Evolutionary conservation across 1,140 invertebrate genomes (phyloP).

Genomic region (Mercenaria mercenaria): DNA sequence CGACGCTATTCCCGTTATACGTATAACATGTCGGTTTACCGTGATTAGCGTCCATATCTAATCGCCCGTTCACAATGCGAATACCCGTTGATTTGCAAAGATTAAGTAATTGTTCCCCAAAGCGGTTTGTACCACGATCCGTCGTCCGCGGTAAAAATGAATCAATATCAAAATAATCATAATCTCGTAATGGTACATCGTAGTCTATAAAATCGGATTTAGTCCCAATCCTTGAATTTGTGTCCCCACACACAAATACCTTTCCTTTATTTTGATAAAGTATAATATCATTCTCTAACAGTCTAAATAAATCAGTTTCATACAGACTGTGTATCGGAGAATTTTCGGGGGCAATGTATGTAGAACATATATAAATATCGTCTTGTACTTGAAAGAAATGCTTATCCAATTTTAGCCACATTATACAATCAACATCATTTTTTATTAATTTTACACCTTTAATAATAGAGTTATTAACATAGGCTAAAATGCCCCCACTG

Average conservation of each 20-base stretch:
- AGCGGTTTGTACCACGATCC: neutral
- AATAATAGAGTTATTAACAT: neutral
- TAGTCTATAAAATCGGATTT: constrained; percentile 28
- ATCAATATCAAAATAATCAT: neutral
- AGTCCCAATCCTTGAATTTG: neutral
- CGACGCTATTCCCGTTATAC: constrained; percentile 4
- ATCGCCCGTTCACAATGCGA: constrained; percentile 4
- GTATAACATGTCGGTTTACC: neutral
- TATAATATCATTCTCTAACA: neutral
- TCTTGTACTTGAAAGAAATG: constrained; percentile 23
- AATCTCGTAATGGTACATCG: neutral
- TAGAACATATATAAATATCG: constrained; percentile 3
- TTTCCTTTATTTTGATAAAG: neutral
- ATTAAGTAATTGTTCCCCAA: neutral
- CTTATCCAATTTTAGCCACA: constrained; percentile 38
- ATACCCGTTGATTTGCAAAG: constrained; percentile 15
- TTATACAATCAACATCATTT: constrained; percentile 15
- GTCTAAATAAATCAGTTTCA: constrained; percentile 6
- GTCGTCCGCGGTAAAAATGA: neutral
- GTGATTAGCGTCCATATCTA: neutral
- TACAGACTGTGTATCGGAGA: neutral
- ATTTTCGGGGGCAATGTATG: constrained; percentile 10
- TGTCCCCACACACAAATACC: neutral
- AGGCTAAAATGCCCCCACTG: constrained; percentile 25
- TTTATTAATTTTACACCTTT: constrained; percentile 26